Evolutionary conservation across 1,140 invertebrate genomes (phyloP), one percentile per base, ranked within the genome.

Genomic region (Eumeta japonica): DNA sequence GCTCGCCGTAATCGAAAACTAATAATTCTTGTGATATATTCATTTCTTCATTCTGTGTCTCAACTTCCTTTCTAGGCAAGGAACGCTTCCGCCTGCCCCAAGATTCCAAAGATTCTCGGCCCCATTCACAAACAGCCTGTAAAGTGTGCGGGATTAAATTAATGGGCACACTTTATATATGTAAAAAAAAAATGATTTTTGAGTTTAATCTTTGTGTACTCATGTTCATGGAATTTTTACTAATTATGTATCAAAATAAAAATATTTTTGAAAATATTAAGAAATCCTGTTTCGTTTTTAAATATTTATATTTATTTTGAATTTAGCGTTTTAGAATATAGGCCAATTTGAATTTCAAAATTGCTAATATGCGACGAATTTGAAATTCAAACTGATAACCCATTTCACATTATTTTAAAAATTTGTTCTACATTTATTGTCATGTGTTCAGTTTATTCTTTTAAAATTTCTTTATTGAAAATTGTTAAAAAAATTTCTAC

Each of bases 1-100:
- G 89, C 72, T 94, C 91, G 14, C 90, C 90, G 54, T 92, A 89
- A 71, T 94, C 92, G 12, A 95, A 75, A 3, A 95, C 92, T 3
- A 95, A 75, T 58, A 95, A 94, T 72, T 96, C 92, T 62, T 94
- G 91, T 4, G 91, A 94, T 17, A 96, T 81, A 38, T 92, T 94
- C 89, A 94, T 94, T 61, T 94, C 89, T 50, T 91, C 89, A 41
- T 82, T 80, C 50, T 79, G 82, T 19, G 79, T 82, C 33, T 78
- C 76, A 45, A 68, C 78, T 36, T 67, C 62, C 37, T 79, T 52
- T 32, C 49, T 58, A 10, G 59, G 56, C 46, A 76, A 35, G 29
- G 86, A 88, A 82, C 92, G 88, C 70, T 84, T 86, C 73, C 85
- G 86, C 67, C 90, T 88, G 45, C 92, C 92, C 85, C 89, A 91